Percentiles rank a stretch among this genome's conserved stretches.
These are phyloP conservation scores for Kuschelorhynchus macadamiae DNA, from an alignment of 2,888 invertebrate species.

Conservation along the genomic window DNA sequence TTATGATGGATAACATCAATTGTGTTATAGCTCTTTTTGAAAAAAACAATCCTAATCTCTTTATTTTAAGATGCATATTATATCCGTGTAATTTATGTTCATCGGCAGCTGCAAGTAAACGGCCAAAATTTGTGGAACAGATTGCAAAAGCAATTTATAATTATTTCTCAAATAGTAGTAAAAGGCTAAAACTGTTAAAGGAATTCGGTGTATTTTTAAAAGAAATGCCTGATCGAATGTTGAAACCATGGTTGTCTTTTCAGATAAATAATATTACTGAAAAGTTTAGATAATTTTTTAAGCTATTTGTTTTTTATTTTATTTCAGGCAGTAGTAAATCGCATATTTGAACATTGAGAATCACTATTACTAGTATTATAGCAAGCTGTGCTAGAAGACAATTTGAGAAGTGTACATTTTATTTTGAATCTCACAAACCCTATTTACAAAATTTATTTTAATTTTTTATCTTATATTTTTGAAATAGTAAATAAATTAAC, in stretches of 20 bases:
- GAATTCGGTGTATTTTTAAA: slow-evolving; percentile 57
- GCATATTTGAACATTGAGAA: slow-evolving; percentile 32
- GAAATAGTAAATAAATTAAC: slow-evolving; percentile 4
- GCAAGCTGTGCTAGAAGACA: slow-evolving; percentile 15
- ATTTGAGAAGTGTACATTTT: slow-evolving; percentile 12
- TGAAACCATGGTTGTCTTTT: slow-evolving; percentile 59
- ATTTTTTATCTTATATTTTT: not conserved
- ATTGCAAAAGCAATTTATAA: slow-evolving; percentile 55
- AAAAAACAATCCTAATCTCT: slow-evolving; percentile 51
- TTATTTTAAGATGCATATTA: slow-evolving; percentile 57
- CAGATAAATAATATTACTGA: slow-evolving; percentile 20
- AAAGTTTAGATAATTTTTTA: not conserved
- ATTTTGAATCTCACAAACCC: slow-evolving; percentile 13
- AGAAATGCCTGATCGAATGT: slow-evolving; percentile 56
- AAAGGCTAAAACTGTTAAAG: slow-evolving; percentile 54
- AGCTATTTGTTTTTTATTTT: slow-evolving; percentile 1
- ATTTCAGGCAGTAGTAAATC: slow-evolving; percentile 9
- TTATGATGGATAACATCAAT: slow-evolving; percentile 56
- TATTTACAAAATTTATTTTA: not conserved
- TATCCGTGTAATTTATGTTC: slow-evolving; percentile 57
- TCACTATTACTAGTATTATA: slow-evolving; percentile 31
- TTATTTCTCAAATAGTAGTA: slow-evolving; percentile 58
- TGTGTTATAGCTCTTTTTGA: slow-evolving; percentile 52
- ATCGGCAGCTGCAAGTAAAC: slow-evolving; percentile 55
- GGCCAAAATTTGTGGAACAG: slow-evolving; percentile 54